Evolutionary conservation across 2,888 invertebrate species (phyloP), one percentile per base, ranked within the genome.

Genomic region (Ctena decussata): DNA sequence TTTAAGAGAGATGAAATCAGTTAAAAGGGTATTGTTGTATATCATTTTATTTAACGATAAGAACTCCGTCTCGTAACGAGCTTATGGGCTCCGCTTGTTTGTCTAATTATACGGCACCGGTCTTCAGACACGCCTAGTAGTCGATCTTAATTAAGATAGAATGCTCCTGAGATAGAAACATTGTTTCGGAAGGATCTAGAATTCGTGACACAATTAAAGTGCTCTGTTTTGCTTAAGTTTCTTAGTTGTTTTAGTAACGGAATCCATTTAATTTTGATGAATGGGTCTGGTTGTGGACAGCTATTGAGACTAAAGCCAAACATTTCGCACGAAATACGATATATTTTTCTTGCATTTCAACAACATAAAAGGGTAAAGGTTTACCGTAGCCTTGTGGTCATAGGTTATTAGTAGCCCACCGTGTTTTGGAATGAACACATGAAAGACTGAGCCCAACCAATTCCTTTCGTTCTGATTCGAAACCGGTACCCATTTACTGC

Each of bases 1-100:
- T 65, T 65, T 65, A 65, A 65, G 65, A 24, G 65, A 65, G 65
- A 65, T 65, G 65, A 35, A 65, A 65, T 65, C 65, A 65, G 65
- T 24, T 65, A 65, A 65, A 65, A 65, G 65, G 65, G 65, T 35
- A 65, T 32, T 35, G 18, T 65, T 65, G 65, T 65, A 65, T 32
- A 65, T 65, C 65, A 32, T 18, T 65, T 65, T 65, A 65, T 65
- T 65, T 65, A 65, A 65, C 35, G 65, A 65, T 65, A 65, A 65
- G 65, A 65, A 65, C 35, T 21, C 11, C 21, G 65, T 65, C 65
- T 65, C 65, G 24, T 65, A 65, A 65, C 35, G 32, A 35, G 65
- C 65, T 65, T 65, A 35, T 32, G 21, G 6, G 65, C 32, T 65
- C 32, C 2, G 18, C 6, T 18, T 21, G 65, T 65, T 35, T 65